Evolutionary conservation across 1,140 invertebrate genomes (phyloP), one percentile per base, ranked within the genome.

Genomic region (Apocrypta bakeri): DNA sequence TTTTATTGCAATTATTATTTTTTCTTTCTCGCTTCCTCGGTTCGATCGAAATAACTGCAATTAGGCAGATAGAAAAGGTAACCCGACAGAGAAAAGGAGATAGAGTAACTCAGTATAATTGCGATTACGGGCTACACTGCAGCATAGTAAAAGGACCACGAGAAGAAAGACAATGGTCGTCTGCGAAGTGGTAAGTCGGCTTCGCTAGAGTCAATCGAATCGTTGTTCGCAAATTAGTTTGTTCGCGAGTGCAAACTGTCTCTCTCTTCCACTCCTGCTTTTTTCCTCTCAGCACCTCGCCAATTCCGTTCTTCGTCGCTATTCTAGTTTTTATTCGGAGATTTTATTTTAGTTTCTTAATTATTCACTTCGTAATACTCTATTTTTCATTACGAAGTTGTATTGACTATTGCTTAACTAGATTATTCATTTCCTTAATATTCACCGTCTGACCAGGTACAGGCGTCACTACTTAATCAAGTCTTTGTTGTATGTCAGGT

Each of bases 201-300:
- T 66, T 11, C n/a, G 2, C 63, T 9, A 33, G 61, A 81, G 79
- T 75, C 79, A 83, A 83, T 83, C 68, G 75, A 83, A 84, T 86
- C 61, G 72, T 73, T 83, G 66, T 79, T 79, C 78, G 84, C 84
- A 81, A 80, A 84, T 85, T 80, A 85, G 84, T 84, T 86, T 84
- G 80, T 71, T 85, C 61, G n/a, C 66, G 68, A 81, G 73, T 77
- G 56, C 42, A 75, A 76, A 76, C 79, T 73, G 31, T 72, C 66
- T 61, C 76, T 69, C 14, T 69, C 24, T 56, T 17, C 1, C 33
- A 1, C 33, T 31, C 0, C 33, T 56, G 8, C 27, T 64, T 71
- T 56, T 79, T 31, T n/a, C 31, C 12, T 29, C 27, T 1, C 21
- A 71, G 29, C n/a, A 24, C 17, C 63, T 3, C 17, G 7, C 27